phyloP scores from a whole-genome alignment of 2,888 invertebrate genomes.

The Amphimallon solstitiale region DNA sequence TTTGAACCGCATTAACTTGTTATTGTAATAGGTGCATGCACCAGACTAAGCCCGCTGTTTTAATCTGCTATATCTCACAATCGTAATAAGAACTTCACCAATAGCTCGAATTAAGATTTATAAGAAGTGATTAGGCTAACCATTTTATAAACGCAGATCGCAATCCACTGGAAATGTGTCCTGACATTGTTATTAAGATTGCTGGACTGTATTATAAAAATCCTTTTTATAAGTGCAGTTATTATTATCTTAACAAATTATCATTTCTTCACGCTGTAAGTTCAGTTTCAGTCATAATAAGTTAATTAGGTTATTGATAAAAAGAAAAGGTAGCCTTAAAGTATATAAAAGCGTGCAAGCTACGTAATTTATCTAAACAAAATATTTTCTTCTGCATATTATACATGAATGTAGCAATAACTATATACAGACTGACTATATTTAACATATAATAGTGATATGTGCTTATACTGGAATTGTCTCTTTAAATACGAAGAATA shows the following conservation, averaged over 20 bases:
- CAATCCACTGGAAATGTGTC: constrained; percentile 1
- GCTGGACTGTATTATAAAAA: constrained; percentile 4
- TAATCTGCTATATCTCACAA: background rate
- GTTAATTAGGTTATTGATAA: background rate
- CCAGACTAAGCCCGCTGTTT: background rate
- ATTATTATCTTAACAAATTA: constrained; percentile 9
- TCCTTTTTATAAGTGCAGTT: background rate
- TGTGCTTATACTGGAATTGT: too few relatives aligned
- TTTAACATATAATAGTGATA: too few relatives aligned
- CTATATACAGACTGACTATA: too few relatives aligned
- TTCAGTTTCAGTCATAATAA: constrained; percentile 2
- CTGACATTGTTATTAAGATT: constrained; percentile 14
- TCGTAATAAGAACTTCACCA: background rate
- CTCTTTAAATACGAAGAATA: too few relatives aligned
- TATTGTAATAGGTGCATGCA: too few relatives aligned
- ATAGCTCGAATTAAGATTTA: constrained; percentile 15
- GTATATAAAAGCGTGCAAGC: too few relatives aligned
- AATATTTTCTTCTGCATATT: too few relatives aligned
- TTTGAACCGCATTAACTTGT: too few relatives aligned
- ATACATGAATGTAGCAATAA: too few relatives aligned
- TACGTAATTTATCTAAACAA: too few relatives aligned
- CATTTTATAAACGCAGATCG: constrained; percentile 1
- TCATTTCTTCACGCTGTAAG: background rate
- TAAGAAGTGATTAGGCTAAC: background rate
- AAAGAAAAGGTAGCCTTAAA: background rate